Base-by-base conservation (phyloP, 2,113 vertebrate genomes). In the Bothrops jararaca region DNA sequence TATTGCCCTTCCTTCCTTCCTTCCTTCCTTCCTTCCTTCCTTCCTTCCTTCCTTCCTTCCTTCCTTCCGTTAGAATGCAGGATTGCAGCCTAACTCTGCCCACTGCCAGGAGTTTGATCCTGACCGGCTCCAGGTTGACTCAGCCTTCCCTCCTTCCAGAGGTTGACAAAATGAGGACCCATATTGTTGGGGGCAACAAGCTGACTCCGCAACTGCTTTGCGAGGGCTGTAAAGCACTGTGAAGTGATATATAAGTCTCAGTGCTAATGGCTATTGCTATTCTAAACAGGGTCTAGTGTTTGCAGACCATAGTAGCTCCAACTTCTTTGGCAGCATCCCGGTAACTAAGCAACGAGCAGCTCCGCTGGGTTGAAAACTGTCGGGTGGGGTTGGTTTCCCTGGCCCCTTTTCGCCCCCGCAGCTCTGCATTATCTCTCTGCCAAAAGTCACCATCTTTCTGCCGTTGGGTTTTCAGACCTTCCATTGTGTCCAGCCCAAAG, bases 361-460 rank as follows among this genome's bases (percentile, higher is more conserved):
- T 60, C 42, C 74, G 1, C 48, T 18, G 4, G 48, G 90, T 90
- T 85, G 50, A 93, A 92, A 94, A 34, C 85, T 85, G 3, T 57
- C 45, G 90, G 94, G 94, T 86, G 93, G 94, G 57, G 94, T 95
- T 96, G 93, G 92, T 64, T 96, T 95, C 96, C 92, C 93, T 95
- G 90, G 29, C 26, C 12, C 86, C 94, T 53, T 95, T 85, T 96
- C 92, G 80, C 95, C 93, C 95, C 90, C 92, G 22, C 8, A 18
- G 87, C 39, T 48, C 2, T 95, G 1, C 89, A 89, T 91, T 96
- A 95, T 94, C 92, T 90, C 0, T 18, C 1, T 89, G 94, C 89
- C 89, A 94, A 95, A 88, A 92, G 86, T 93, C 94, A 96, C 90
- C 92, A 93, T 91, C 93, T 50, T 0, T 12, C 48, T 93, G 90